Percentiles rank a stretch among this genome's conserved stretches.
Conservation (phyloP, 92 coral and sea anemone genomes). For the Porites rus region DNA sequence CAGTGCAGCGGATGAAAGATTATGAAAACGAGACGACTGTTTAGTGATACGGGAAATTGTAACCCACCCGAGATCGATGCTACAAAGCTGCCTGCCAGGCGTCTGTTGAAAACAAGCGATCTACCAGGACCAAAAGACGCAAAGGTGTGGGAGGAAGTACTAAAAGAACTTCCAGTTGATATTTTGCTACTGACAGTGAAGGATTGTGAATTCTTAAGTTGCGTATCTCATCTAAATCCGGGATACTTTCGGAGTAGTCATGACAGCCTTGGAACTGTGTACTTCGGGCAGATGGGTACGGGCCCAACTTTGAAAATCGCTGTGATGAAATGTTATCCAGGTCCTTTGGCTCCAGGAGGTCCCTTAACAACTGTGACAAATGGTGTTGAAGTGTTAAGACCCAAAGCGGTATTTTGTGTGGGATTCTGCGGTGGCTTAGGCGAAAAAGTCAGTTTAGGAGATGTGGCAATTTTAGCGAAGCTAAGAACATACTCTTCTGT, state of each 20-base stretch:
- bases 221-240: background rate
- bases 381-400: background rate
- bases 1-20: too few relatives aligned
- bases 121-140: background rate
- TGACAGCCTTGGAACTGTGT: background rate
- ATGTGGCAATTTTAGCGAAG: too few relatives aligned
- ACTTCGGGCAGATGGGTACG: background rate
- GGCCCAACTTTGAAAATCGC: background rate
- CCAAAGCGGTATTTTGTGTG: background rate
- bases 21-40: too few relatives aligned
- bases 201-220: background rate
- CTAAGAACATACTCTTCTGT: too few relatives aligned
- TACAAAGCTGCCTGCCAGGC: too few relatives aligned
- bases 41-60: too few relatives aligned
- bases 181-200: background rate
- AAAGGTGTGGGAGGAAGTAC: background rate
- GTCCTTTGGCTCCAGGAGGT: background rate
- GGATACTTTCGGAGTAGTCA: background rate
- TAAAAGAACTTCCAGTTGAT: background rate
- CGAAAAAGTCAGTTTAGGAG: too few relatives aligned
- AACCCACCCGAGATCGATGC: background rate
- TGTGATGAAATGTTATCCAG: background rate
- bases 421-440: background rate
- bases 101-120: background rate
- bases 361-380: background rate